Percentiles rank a stretch among this genome's conserved stretches.
Conservation (phyloP, 1,140 invertebrate genomes). For the Formica exsecta region DNA sequence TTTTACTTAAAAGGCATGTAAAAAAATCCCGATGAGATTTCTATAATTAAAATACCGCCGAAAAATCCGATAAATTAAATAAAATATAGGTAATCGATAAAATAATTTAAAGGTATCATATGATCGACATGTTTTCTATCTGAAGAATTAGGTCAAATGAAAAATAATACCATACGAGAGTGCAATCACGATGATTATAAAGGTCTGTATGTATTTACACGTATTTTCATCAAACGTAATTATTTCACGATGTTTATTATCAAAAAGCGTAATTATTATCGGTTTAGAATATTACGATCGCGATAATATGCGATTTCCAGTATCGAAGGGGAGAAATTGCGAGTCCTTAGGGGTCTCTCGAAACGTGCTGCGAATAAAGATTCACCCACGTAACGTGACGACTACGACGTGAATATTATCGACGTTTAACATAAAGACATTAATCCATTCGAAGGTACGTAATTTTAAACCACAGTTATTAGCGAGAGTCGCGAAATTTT, state of each 20-base stretch:
- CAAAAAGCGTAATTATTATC: slow-evolving; percentile 37
- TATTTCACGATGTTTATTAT: slow-evolving; percentile 25
- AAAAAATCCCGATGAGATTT: neutral
- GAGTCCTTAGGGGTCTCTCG: slow-evolving; percentile 21
- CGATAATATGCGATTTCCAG: slow-evolving; percentile 44
- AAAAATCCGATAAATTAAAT: slow-evolving; percentile 33
- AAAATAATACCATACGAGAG: neutral
- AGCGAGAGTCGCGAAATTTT: slow-evolving; percentile 3
- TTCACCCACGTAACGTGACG: neutral
- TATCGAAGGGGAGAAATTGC: slow-evolving; percentile 1
- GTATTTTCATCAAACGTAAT: slow-evolving; percentile 44
- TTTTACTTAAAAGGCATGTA: neutral
- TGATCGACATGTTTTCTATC: neutral
- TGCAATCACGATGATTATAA: neutral
- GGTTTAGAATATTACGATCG: slow-evolving; percentile 29
- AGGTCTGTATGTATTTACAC: neutral
- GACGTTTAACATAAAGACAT: slow-evolving; percentile 36
- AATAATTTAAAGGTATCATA: slow-evolving; percentile 19
- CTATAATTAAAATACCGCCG: neutral
- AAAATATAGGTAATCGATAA: slow-evolving; percentile 41
- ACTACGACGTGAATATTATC: slow-evolving; percentile 41
- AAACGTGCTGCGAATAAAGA: slow-evolving; percentile 23
- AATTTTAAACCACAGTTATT: slow-evolving; percentile 48
- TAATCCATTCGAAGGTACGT: neutral
- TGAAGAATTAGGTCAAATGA: slow-evolving; percentile 37